Base-by-base conservation (phyloP, 2,797 vertebrate species). In the Vultur gryphus region DNA sequence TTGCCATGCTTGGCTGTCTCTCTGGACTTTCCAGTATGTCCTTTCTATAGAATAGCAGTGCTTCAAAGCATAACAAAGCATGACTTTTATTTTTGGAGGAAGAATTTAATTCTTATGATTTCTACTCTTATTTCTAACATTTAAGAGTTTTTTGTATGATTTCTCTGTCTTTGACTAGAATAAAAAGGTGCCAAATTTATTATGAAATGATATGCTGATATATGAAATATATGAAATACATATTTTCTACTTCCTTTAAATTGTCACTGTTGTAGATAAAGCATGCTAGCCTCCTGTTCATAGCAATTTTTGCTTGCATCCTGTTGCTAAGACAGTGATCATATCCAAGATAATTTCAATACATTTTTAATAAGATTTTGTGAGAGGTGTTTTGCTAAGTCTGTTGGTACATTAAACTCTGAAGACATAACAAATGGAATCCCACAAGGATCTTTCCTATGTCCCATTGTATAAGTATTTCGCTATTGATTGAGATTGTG, bases 301-400 rank as follows among this genome's bases (percentile, higher is more conserved):
- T 39, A 73, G 44, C 31, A 78, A 52, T 35, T 83, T 94, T 84
- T 95, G 24, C 73, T 92, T 89, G 52, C 28, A 41, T 83, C 44
- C 55, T 72, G n/a, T 94, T 93, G 58, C 62, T 78, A 92, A 64
- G 89, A 52, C 28, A 76, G 29, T 91, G 62, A 69, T 86, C 23
- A 51, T 76, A 87, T 61, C 43, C 33, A 73, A 91, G 39, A 72
- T 79, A 87, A 90, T 83, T 85, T 89, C 55, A 75, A 76, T 82
- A 90, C 37, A 85, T 92, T 95, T 93, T 84, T 58, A 92, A 84
- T 92, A 77, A 77, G 80, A 84, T 70, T 89, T 81, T 84, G 33
- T 67, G 67, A 84, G 41, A 64, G 51, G 13, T 72, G 31, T 86
- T 96, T 96, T 94, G 64, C 77, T 31, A 86, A 84, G 62, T 67